Evolutionary conservation across 2,797 vertebrate species (phyloP).

Genomic region (Diglossa cyanea): DNA sequence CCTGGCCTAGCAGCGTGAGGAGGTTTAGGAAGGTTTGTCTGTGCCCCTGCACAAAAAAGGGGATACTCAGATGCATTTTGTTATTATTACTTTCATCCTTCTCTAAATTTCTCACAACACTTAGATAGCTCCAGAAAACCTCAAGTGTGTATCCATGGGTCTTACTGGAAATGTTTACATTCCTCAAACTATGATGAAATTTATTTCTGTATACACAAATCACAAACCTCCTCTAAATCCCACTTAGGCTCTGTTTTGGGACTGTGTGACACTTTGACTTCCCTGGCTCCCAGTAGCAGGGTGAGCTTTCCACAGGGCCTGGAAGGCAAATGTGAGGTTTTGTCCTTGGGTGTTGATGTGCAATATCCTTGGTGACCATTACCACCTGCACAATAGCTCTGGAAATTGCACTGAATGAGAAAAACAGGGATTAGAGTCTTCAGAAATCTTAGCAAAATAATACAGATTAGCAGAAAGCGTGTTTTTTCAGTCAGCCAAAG

Average conservation of each 20-base stretch:
- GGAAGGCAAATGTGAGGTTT: background rate
- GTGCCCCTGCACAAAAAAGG: background rate
- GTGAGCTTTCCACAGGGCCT: background rate
- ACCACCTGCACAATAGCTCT: background rate
- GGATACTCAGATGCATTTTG: background rate
- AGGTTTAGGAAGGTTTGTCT: background rate
- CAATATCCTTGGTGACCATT: background rate
- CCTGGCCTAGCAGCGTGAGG: background rate
- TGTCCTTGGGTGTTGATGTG: background rate
- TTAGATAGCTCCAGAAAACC: background rate
- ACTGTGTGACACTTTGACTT: background rate
- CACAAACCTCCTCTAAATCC: background rate
- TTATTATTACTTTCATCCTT: background rate
- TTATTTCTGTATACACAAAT: background rate
- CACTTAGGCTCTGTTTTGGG: background rate
- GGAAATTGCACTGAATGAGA: background rate
- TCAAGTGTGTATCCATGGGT: rapidly evolving
- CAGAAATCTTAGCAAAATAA: background rate
- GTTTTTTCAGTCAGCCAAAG: background rate
- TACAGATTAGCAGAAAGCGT: background rate
- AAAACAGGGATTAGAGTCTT: background rate
- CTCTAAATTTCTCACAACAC: background rate
- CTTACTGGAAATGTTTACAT: background rate
- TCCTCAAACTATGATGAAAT: background rate
- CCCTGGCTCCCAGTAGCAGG: background rate